phyloP scores from a whole-genome alignment of 1,140 invertebrate genomes.

The Pseudomyrmex concolor region DNA sequence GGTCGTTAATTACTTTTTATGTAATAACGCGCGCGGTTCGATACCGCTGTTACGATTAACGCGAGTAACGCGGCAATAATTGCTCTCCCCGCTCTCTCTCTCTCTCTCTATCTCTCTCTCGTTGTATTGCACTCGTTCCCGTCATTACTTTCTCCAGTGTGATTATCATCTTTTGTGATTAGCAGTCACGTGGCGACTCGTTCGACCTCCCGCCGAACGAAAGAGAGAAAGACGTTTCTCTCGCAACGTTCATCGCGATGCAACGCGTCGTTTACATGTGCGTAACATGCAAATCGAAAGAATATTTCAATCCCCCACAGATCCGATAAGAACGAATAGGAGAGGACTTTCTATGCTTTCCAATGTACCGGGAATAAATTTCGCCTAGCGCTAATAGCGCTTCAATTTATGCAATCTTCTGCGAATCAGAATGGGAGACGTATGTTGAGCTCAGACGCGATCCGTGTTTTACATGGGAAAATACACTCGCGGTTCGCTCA shows the following conservation, averaged over 20 bases:
- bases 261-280: neutral
- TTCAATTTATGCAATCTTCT: constrained; percentile 31
- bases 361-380: constrained; percentile 41
- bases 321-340: constrained; percentile 18
- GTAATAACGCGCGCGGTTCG: constrained; percentile 53
- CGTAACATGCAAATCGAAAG: neutral
- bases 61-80: constrained; percentile 52
- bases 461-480: constrained; percentile 6
- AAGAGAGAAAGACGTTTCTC: neutral
- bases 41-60: constrained; percentile 61
- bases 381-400: constrained; percentile 39
- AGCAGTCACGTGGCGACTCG: constrained; percentile 11
- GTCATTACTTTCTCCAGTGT: constrained; percentile 43
- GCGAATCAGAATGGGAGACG: neutral
- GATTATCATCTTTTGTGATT: constrained; percentile 34
- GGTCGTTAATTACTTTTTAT: constrained; percentile 57
- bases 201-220: neutral
- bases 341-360: constrained; percentile 40
- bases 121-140: neutral
- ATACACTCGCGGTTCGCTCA: neutral
- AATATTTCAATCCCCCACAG: neutral
- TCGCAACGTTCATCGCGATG: neutral
- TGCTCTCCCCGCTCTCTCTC: neutral
- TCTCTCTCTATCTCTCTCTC: no score
- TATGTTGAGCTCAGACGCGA: no score